Evolutionary conservation across 1,140 invertebrate genomes (phyloP).

Genomic region (Zeugodacus cucurbitae): DNA sequence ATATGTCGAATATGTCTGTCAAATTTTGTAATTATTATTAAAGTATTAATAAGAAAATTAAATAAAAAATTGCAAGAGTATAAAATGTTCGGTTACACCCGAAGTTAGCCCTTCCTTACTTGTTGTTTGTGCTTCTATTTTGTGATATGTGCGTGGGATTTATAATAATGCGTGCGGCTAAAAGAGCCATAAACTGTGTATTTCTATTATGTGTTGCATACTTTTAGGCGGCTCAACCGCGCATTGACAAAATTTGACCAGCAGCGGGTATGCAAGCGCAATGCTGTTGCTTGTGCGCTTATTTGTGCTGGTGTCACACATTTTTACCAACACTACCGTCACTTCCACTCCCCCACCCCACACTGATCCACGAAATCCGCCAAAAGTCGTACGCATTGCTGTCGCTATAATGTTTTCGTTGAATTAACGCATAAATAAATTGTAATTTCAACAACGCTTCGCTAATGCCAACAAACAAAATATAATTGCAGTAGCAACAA

Average conservation of each 20-base stretch:
- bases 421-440: conserved; percentile 25
- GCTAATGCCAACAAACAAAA: background rate
- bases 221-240: background rate
- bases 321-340: background rate
- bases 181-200: background rate
- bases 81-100: no score
- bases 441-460: conserved; percentile 1
- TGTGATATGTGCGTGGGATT: background rate
- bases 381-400: background rate
- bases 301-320: background rate
- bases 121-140: background rate
- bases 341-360: background rate
- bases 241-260: background rate
- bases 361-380: background rate
- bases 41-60: no score
- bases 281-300: background rate
- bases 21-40: no score
- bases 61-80: no score
- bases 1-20: no score
- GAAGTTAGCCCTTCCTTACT: no score
- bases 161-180: background rate
- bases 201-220: background rate
- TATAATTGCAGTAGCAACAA: background rate
- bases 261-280: background rate
- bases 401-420: background rate